phyloP scores from a whole-genome alignment of 2,888 invertebrate species.

The Choristoneura rosaceana region DNA sequence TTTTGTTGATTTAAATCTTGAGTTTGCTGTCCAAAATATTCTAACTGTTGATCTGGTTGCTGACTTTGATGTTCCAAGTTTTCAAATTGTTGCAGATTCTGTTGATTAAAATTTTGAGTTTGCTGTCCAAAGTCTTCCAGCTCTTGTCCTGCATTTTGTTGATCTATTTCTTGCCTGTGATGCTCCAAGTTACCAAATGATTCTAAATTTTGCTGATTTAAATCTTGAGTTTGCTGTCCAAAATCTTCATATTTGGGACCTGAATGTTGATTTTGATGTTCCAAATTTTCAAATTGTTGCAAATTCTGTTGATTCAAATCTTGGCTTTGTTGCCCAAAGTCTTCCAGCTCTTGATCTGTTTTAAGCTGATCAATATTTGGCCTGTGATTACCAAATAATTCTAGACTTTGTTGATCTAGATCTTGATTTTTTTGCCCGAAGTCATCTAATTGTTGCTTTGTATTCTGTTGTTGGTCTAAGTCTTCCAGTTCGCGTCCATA shows the following conservation, averaged over 20 bases:
- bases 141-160: conserved; percentile 10
- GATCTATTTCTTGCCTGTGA: conserved; percentile 30
- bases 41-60: background rate
- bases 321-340: conserved; percentile 47
- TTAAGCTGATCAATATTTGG: conserved; percentile 45
- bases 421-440: no score
- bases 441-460: no score
- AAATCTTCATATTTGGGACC: background rate
- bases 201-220: conserved; percentile 8
- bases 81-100: conserved; percentile 41
- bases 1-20: conserved; percentile 17
- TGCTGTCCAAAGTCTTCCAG: conserved; percentile 21
- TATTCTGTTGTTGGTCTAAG: no score
- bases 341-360: conserved; percentile 45
- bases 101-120: conserved; percentile 31
- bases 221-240: conserved; percentile 3
- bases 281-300: conserved; percentile 2
- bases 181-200: conserved; percentile 32
- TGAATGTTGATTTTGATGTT: background rate
- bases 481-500: no score
- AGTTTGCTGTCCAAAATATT: conserved; percentile 40
- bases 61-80: conserved; percentile 43
- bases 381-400: background rate
- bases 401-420: no score
- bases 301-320: conserved; percentile 13